Base-by-base conservation (phyloP, 1,140 invertebrate species). In the Procambarus clarkii region DNA sequence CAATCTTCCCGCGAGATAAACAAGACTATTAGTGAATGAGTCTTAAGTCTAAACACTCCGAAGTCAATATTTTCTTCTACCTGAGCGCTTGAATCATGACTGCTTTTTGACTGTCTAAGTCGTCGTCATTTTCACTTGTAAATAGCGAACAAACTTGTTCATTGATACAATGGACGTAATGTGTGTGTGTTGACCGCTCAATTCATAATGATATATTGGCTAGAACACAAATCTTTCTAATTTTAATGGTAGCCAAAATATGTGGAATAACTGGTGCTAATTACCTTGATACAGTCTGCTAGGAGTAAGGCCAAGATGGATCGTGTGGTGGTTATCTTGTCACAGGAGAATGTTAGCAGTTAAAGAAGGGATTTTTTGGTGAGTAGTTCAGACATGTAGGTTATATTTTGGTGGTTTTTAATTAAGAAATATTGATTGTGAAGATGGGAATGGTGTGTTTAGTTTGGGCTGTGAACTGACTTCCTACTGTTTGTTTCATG, bases 211-310 rank as follows among this genome's bases (percentile, higher is more conserved):
- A 74, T 74, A 4, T n/a, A 21, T 5, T 74, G 69, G 69, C 69
- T 34, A 5, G 5, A 74, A 74, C 4, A 8, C 7, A 9, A 2
- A 13, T 2, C 21, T 24, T 64, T 64, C 69, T 74, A 3, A 74
- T 74, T 34, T 34, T 34, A 24, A 9, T 24, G 69, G 69, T 11
- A 74, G 21, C 34, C 24, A 74, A 74, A 13, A 74, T 5, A 34
- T 74, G 7, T 74, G 69, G 18, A 74, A 74, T 74, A 74, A 74
- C 69, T 74, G 69, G 69, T 74, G 69, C 69, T 74, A 74, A 24
- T 21, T 74, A 5, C 24, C 69, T 74, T 34, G 1, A 34, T 74
- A 8, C 24, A 74, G 5, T 74, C 21, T 24, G 2, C 5, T 24
- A 34, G 5, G 24, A 34, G 21, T 2, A 24, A 21, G n/a, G 5